Evolutionary conservation across 2,888 invertebrate genomes (phyloP), one percentile per base, ranked within the genome.

Genomic region (Cephus pulcher): DNA sequence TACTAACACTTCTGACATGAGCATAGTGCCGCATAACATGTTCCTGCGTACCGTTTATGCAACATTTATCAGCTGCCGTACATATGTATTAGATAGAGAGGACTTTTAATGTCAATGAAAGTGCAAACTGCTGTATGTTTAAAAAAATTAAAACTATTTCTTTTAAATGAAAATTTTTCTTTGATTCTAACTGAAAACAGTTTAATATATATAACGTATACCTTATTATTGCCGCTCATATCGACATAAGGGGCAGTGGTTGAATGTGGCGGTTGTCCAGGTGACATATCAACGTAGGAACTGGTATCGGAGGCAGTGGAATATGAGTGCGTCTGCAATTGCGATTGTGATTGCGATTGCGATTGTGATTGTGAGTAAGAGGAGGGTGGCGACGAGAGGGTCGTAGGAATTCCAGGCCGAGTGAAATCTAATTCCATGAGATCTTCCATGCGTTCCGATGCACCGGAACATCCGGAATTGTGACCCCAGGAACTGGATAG

Each of bases 371-470:
- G 80, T 34, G 74, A 37, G 34, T 75, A 80, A 12, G 89, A 89
- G 23, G 88, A 86, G 56, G 87, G 83, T 37, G 89, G 88, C 70
- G 91, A 89, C 37, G 89, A 85, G 68, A 86, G 83, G 2, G 87
- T 85, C 69, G 87, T 82, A 15, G 84, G 82, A 76, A 84, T 87
- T 82, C 85, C 89, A 30, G 91, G 91, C 83, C 92, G 93, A 1
- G 94, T 94, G 86, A 95, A 96, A 89, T 96, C 96, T 83, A 97
- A 94, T 92, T 96, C 96, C 96, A 97, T 97, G 85, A 97, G 93
- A 92, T 97, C 96, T 83, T 95, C 95, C 94, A 95, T 95, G 1
- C 93, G 93, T 83, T 94, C 94, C 73, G 94, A 93, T 73, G 93
- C 93, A 34, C 86, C 88, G 83, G 94, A 93, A 83, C 92, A 92